Percentiles rank a stretch among this genome's conserved stretches.
These are phyloP conservation scores for Lasioglossum vierecki DNA, from an alignment of 2,888 invertebrate genomes.

Conservation along the genomic window DNA sequence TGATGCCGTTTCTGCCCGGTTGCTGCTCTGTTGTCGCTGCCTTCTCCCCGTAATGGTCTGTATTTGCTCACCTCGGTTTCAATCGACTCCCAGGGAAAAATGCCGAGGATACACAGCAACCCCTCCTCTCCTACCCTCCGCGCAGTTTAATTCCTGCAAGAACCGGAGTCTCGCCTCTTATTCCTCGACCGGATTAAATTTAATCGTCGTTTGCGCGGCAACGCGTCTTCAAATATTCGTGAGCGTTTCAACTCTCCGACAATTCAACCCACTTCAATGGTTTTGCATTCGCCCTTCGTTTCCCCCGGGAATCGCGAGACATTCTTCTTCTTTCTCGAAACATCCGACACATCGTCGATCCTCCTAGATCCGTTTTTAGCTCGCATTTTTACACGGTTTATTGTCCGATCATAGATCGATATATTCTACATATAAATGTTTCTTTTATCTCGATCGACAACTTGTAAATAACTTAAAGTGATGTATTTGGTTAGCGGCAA, in stretches of 20 bases:
- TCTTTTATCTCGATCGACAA: no score
- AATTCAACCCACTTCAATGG: background rate
- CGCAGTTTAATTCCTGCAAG: constrained; percentile 43
- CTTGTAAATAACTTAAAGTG: no score
- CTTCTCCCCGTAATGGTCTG: constrained; percentile 38
- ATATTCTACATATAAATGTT: background rate
- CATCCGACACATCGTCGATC: background rate
- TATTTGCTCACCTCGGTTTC: constrained; percentile 52
- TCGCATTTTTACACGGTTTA: background rate
- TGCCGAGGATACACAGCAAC: constrained; percentile 13
- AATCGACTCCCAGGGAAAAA: constrained; percentile 43
- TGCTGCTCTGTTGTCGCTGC: constrained; percentile 5
- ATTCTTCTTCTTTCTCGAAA: background rate
- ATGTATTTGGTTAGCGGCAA: no score
- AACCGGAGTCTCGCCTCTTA: constrained; percentile 10
- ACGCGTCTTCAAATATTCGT: constrained; percentile 12
- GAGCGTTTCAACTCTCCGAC: background rate
- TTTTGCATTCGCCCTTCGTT: background rate
- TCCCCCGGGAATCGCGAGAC: background rate
- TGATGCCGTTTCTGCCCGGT: constrained; percentile 38
- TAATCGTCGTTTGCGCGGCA: constrained; percentile 35
- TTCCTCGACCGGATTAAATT: constrained; percentile 44
- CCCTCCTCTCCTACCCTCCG: background rate
- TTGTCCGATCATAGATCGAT: background rate
- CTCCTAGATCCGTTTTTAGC: background rate